Base-by-base conservation (phyloP, 1,140 invertebrate species). In the Cotesia glomerata region DNA sequence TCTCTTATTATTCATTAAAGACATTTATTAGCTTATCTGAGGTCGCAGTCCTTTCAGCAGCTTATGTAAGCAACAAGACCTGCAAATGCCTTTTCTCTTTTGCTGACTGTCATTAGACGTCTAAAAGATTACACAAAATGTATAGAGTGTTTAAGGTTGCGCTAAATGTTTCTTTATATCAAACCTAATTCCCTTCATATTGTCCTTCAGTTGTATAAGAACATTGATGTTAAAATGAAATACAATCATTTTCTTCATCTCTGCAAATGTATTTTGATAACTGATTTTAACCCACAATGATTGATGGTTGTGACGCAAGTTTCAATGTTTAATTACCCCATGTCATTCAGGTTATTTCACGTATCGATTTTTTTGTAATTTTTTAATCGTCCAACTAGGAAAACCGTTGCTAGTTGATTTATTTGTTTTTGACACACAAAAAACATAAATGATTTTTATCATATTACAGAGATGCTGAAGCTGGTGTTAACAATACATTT, bases 21-120 rank as follows among this genome's bases (percentile, higher is more conserved):
- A 79, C 77, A 82, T 83, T 83, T 82, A 80, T 83, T 82, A 82
- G 78, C 78, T 81, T 81, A 81, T 82, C 82, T 81, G 78, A 82
- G 77, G 76, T 73, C 49, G 63, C 75, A 71, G 70, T 72, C 51
- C 66, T 68, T 75, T 76, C 75, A 71, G 14, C 54, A 18, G 36
- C 39, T 11, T 45, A 45, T 45, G 35, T 49, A 52, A 52, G 26
- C 51, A 14, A 52, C 61, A 63, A 63, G 61, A 36, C 61, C 14
- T 11, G 35, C 11, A 16, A 63, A 13, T 9, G 39, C 39, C 39
- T 45, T 45, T 45, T 73, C 62, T 59, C 36, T 69, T 36, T 51
- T 13, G 9, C 13, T 59, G 16, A 54, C 26, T 4, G n/a, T 63
- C 61, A 63, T 63, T 63, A 63, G 35, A 13, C 35, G 7, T 36